phyloP scores from a whole-genome alignment of 2,797 vertebrate species.

The Siniperca obscura region DNA sequence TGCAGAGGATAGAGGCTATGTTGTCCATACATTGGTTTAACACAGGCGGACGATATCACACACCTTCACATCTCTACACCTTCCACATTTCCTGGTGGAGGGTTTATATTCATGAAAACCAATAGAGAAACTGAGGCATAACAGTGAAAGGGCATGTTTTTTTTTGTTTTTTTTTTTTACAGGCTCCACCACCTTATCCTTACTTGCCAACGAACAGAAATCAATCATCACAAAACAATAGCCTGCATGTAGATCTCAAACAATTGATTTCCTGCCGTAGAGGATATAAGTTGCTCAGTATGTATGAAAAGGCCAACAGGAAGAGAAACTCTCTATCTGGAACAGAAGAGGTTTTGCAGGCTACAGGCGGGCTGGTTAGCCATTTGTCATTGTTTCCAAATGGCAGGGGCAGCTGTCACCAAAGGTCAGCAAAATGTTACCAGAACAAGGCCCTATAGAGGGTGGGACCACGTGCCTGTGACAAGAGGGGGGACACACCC shows the following conservation, averaged over 20 bases:
- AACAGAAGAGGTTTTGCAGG: conserved; percentile 38
- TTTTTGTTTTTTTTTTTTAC: no score
- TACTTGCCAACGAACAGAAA: conserved; percentile 8
- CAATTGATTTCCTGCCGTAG: conserved; percentile 55
- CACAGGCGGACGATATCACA: neutral
- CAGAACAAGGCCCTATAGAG: conserved; percentile 75
- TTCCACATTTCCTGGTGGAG: neutral
- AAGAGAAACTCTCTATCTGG: conserved; percentile 43
- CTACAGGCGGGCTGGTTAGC: conserved; percentile 37
- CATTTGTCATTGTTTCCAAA: conserved; percentile 81
- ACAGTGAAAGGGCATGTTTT: neutral
- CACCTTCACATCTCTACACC: neutral
- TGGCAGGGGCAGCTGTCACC: conserved; percentile 76
- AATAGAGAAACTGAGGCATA: neutral
- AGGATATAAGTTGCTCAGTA: neutral
- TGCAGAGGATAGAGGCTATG: neutral
- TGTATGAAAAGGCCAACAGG: conserved; percentile 71
- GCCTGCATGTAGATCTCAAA: conserved; percentile 19
- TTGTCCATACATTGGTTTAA: neutral
- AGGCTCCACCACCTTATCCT: neutral
- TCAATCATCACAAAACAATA: conserved; percentile 23
- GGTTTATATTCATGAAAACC: neutral
- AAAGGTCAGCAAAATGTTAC: conserved; percentile 83
- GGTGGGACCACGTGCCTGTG: conserved; percentile 38
- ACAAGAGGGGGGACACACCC: conserved; percentile 48